Conservation (phyloP, 2,113 vertebrate genomes). For the Scomber colias region DNA sequence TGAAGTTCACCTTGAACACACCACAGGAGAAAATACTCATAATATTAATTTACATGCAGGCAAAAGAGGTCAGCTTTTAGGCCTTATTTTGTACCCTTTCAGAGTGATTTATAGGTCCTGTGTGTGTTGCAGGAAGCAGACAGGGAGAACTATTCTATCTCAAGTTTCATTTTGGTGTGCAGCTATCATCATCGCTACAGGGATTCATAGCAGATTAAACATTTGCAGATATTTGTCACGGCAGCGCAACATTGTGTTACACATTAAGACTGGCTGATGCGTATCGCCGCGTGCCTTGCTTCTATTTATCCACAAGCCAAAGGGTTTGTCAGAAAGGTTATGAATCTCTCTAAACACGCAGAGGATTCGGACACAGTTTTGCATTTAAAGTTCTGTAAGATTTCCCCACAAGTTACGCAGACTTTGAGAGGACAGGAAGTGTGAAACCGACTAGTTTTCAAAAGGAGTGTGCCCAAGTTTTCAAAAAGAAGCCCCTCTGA, state of each 20-base stretch:
- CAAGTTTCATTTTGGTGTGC: background rate
- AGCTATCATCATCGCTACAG: background rate
- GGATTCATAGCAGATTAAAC: too few species aligned
- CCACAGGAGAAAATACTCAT: too few species aligned
- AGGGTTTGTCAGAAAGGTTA: background rate
- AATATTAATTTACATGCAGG: too few species aligned
- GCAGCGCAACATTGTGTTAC: too few species aligned
- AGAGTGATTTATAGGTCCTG: too few species aligned
- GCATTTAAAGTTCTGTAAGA: background rate
- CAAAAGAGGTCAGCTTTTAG: too few species aligned
- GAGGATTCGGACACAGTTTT: background rate
- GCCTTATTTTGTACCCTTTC: too few species aligned
- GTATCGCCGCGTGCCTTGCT: background rate
- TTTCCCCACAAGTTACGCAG: background rate
- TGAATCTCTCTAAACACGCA: too few species aligned
- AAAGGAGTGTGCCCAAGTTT: slow-evolving; percentile 10
- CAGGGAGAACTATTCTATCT: too few species aligned
- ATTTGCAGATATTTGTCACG: too few species aligned
- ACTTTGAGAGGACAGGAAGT: background rate
- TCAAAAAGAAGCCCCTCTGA: background rate
- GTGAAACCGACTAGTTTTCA: background rate
- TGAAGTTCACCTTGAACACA: too few species aligned
- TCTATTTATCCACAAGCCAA: background rate
- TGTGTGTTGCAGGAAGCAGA: too few species aligned
- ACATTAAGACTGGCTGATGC: background rate